These are phyloP conservation scores for Sigmodon hispidus DNA, from an alignment of 2,113 vertebrate species.

Conservation along the genomic window DNA sequence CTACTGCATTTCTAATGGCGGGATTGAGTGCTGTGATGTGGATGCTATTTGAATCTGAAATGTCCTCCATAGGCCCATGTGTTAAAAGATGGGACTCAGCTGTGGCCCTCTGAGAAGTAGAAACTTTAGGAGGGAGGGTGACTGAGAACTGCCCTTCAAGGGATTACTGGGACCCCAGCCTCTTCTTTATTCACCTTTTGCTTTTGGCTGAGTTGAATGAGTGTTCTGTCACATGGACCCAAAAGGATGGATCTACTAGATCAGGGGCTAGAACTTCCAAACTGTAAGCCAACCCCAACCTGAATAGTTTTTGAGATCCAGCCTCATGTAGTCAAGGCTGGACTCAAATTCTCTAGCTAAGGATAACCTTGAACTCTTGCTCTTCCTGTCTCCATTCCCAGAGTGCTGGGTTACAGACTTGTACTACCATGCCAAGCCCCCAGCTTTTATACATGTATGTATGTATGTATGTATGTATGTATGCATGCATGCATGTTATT, in stretches of 20 bases:
- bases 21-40: neutral
- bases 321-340: neutral
- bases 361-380: neutral
- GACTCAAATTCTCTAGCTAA: neutral
- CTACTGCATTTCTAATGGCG: neutral
- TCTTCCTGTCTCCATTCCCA: neutral
- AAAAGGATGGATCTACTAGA: neutral
- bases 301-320: neutral
- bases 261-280: neutral
- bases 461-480: neutral
- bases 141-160: neutral
- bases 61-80: neutral
- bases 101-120: neutral
- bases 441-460: neutral
- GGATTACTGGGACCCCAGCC: too few species aligned
- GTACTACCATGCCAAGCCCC: neutral
- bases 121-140: neutral
- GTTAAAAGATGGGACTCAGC: neutral
- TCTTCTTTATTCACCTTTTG: neutral
- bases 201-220: neutral
- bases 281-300: neutral
- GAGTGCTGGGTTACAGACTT: neutral
- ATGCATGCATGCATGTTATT: neutral
- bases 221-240: neutral
- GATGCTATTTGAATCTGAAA: neutral